Percentiles rank a stretch among this genome's conserved stretches.
Evolutionary conservation across 2,113 vertebrate genomes (phyloP).

Genomic region (Fukomys damarensis): DNA sequence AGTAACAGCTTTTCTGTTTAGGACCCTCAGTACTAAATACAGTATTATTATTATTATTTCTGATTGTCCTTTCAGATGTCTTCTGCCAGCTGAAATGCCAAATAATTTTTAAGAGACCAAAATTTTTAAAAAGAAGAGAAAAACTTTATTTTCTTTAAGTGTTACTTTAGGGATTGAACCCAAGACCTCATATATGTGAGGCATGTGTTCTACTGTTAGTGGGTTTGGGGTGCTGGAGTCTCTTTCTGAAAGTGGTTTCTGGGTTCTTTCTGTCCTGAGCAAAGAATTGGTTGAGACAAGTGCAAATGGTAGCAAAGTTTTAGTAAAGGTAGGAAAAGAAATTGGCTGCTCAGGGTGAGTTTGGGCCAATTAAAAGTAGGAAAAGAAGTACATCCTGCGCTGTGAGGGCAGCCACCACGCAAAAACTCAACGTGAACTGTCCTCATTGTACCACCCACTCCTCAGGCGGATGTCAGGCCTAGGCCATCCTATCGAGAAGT

Average conservation of each 20-base stretch:
- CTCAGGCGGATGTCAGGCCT: neutral
- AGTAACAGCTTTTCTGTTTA: neutral
- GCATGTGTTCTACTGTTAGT: neutral
- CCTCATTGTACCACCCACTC: neutral
- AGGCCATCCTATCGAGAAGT: neutral
- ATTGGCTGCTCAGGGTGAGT: neutral
- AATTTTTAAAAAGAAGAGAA: neutral
- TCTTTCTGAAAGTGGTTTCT: neutral
- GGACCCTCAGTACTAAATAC: neutral
- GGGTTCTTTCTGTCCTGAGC: neutral
- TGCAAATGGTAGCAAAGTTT: neutral
- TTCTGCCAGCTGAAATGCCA: neutral
- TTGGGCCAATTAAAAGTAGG: neutral
- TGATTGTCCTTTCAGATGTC: neutral
- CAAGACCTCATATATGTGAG: neutral
- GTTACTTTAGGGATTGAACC: neutral
- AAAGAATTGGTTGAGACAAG: neutral
- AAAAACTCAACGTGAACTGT: neutral
- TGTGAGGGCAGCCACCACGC: neutral
- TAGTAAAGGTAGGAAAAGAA: neutral
- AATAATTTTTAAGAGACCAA: neutral
- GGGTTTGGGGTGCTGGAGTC: neutral
- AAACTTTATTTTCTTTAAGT: neutral
- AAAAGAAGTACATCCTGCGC: neutral
- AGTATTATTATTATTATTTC: neutral